phyloP scores from a whole-genome alignment of 2,888 invertebrate species.

The Trichopria drosophilae region DNA sequence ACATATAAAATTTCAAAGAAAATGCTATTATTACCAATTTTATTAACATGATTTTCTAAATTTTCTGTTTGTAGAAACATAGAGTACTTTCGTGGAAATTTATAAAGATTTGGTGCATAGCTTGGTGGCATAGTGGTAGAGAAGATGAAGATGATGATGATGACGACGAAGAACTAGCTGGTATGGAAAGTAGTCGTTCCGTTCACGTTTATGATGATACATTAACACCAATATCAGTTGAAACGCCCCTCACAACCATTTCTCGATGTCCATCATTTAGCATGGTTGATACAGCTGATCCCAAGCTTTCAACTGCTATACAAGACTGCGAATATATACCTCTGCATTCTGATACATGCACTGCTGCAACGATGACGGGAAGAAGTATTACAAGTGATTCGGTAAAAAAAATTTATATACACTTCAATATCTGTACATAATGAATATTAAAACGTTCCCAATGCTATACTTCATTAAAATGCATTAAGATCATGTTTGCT shows the following conservation, averaged over 20 bases:
- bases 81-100: conserved; percentile 63
- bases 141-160: conserved; percentile 80
- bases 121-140: conserved; percentile 88
- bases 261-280: conserved; percentile 85
- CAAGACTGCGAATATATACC: conserved; percentile 28
- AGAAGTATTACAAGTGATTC: conserved; percentile 54
- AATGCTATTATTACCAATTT: neutral
- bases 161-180: conserved; percentile 69
- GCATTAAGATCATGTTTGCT: too few relatives aligned
- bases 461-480: too few relatives aligned
- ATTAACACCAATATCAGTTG: conserved; percentile 76
- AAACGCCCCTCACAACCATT: conserved; percentile 84
- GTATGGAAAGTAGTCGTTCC: conserved; percentile 65
- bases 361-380: conserved; percentile 37
- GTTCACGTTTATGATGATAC: conserved; percentile 68
- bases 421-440: too few relatives aligned
- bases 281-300: too few relatives aligned
- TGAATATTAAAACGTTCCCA: too few relatives aligned
- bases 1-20: neutral
- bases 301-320: conserved; percentile 26
- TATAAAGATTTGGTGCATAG: conserved; percentile 77
- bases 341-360: conserved; percentile 14
- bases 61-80: conserved; percentile 49
- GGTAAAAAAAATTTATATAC: conserved; percentile 34
- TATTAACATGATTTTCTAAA: conserved; percentile 14